These are phyloP conservation scores for Sapayoa aenigma DNA, from an alignment of 2,113 vertebrate genomes.

Conservation along the genomic window DNA sequence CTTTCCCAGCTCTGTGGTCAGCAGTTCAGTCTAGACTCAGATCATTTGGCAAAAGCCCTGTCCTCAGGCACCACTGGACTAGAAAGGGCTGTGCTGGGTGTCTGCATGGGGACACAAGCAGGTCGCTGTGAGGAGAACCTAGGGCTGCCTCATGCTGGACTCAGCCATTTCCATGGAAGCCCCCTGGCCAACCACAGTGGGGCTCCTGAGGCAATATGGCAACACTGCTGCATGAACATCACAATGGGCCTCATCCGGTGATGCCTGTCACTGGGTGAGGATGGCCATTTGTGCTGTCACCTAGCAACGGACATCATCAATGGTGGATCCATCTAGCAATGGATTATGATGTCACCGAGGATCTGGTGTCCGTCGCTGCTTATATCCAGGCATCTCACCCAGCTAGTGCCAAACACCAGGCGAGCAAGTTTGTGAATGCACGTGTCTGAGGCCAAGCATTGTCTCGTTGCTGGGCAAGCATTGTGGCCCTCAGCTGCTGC, in stretches of 20 bases:
- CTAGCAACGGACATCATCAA: accelerated
- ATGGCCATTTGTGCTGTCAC: background rate
- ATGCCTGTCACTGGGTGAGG: background rate
- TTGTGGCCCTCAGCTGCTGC: background rate
- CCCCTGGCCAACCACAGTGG: too few relatives aligned
- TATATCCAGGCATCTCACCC: background rate
- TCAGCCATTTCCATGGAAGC: background rate
- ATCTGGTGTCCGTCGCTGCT: accelerated
- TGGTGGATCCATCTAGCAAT: background rate
- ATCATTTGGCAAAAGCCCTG: background rate
- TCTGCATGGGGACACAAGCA: background rate
- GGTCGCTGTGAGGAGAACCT: background rate
- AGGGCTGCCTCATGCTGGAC: accelerated
- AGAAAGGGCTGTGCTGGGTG: background rate
- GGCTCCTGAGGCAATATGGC: accelerated
- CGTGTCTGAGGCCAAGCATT: accelerated
- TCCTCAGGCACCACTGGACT: background rate
- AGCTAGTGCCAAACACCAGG: background rate
- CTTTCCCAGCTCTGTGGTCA: background rate
- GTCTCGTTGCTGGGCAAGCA: background rate
- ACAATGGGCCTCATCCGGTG: background rate
- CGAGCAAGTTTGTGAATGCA: accelerated
- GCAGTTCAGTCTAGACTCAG: background rate
- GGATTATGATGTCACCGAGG: background rate
- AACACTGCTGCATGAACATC: accelerated